Conservation (phyloP, 2,888 invertebrate species). For the Thera obeliscata region DNA sequence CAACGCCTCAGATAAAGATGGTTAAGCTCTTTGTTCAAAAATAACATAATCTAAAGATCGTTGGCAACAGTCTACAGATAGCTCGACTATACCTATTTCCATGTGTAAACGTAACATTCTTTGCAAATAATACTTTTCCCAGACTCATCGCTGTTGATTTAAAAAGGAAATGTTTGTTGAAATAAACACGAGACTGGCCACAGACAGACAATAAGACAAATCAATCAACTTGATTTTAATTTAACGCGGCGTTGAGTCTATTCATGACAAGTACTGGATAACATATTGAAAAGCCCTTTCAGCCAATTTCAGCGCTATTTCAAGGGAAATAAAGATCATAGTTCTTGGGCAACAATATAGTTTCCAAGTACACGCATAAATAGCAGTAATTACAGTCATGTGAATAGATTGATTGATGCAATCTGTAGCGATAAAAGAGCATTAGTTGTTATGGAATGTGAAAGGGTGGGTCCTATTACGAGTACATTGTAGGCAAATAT, state of each 20-base stretch:
- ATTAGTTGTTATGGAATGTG: constrained; percentile 29
- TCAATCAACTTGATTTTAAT: constrained; percentile 6
- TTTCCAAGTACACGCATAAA: constrained; percentile 17
- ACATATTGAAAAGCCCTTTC: constrained; percentile 18
- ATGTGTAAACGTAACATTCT: too few species aligned
- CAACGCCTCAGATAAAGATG: neutral
- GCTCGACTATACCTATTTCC: too few species aligned
- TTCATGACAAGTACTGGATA: constrained; percentile 17
- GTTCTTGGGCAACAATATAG: constrained; percentile 5
- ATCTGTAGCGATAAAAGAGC: constrained; percentile 13
- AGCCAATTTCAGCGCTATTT: constrained; percentile 7
- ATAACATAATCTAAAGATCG: neutral
- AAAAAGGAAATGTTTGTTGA: neutral
- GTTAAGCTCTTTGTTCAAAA: neutral
- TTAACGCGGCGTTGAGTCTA: constrained; percentile 16
- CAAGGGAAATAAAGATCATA: constrained; percentile 17
- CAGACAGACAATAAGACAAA: neutral
- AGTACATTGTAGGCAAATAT: neutral
- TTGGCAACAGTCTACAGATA: neutral
- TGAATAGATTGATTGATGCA: constrained; percentile 25
- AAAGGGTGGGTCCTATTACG: constrained; percentile 1
- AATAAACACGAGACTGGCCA: neutral
- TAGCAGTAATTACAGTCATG: constrained; percentile 17
- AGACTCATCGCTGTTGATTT: neutral
- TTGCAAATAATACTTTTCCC: neutral